Evolutionary conservation across 2,888 invertebrate genomes (phyloP), one percentile per base, ranked within the genome.

Genomic region (Horisme vitalbata): DNA sequence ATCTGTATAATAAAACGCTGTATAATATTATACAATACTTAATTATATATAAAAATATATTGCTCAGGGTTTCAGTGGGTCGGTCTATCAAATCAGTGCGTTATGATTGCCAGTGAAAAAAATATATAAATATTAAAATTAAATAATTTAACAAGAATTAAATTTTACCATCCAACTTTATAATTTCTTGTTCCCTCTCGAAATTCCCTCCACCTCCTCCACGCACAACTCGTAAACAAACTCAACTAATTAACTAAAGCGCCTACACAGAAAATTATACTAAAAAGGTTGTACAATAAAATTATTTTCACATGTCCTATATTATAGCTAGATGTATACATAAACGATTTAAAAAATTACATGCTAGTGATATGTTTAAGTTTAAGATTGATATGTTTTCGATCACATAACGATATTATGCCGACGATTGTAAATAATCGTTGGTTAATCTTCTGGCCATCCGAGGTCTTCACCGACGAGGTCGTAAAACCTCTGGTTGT

Each of bases 401-500:
- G 66, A 86, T 88, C 87, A 88, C 86, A 87, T 54, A 58, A 82
- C 75, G 59, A 41, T 54, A 45, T 38, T 45, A 26, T 36, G 44
- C 26, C 50, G 30, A 48, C 47, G 26, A 30, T 47, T 34, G 45
- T 51, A 31, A 28, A 32, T 36, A 33, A 39, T 18, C 41, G 45
- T 47, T 45, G 21, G 31, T 65, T 75, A 96, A 79, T 96, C 95
- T 79, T 96, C 96, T 34, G 97, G 96, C 99, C 99, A 99, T 52
- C 96, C 95, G 58, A 98, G 93, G 81, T 96, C 96, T 78, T 96
- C 95, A 2, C 97, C 96, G n/a, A 97, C 94, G 62, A 98, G 92
- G 66, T 97, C 95, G 82, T 97, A 98, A 79, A 98, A 97, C 71
- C 94, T 93, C 78, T 96, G 95, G 89, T 98, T 98, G 85, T 96